Conservation (phyloP, 1,140 invertebrate genomes). For the Platyscapa corneri region DNA sequence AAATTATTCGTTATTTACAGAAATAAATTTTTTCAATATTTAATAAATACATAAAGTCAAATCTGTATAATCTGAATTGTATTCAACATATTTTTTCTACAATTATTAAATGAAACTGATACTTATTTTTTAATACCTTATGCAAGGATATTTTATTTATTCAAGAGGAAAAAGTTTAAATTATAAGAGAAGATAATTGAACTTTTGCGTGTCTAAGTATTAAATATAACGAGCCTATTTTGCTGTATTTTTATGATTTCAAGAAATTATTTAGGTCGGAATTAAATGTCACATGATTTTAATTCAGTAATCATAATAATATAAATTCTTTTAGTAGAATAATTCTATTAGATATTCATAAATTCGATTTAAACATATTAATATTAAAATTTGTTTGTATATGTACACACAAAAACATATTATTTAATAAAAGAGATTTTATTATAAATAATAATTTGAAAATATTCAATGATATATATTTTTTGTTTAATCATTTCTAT, state of each 20-base stretch:
- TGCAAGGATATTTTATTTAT: constrained; percentile 16
- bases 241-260: not conserved
- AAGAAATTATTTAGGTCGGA: not conserved
- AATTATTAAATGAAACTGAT: not conserved
- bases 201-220: not conserved
- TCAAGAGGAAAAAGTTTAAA: not conserved
- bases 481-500: not conserved
- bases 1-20: too few relatives aligned
- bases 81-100: too few relatives aligned
- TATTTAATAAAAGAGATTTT: not conserved
- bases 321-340: not conserved
- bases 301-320: not conserved
- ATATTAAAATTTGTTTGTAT: not conserved
- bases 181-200: not conserved
- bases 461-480: not conserved
- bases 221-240: not conserved
- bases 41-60: too few relatives aligned
- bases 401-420: not conserved
- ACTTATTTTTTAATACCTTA: constrained; percentile 12
- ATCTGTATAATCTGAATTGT: too few relatives aligned
- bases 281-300: not conserved
- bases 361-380: not conserved
- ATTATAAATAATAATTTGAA: not conserved
- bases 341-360: too few relatives aligned
- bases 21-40: too few relatives aligned